These are phyloP conservation scores for Edolisoma coerulescens DNA, from an alignment of 2,113 vertebrate genomes.

Conservation along the genomic window DNA sequence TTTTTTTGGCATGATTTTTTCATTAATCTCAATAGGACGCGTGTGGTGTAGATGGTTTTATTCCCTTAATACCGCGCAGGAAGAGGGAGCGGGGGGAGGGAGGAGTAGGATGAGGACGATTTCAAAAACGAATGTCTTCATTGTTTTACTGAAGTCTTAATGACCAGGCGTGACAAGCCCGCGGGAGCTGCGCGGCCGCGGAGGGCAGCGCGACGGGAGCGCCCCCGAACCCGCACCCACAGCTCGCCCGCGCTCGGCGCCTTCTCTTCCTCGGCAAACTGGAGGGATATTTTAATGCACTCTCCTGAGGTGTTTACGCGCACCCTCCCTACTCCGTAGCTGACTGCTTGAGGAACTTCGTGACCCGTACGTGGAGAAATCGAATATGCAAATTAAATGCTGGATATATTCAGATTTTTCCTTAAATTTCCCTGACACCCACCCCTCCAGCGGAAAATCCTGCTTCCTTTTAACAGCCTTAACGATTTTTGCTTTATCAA, in stretches of 20 bases:
- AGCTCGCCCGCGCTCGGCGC: not conserved
- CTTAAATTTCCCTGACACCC: not conserved
- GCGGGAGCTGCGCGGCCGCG: not conserved
- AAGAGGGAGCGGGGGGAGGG: constrained; percentile 59
- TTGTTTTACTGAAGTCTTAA: constrained; percentile 86
- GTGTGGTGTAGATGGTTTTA: constrained; percentile 84
- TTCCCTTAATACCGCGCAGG: constrained; percentile 83
- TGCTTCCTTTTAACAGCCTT: not conserved
- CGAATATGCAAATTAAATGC: not conserved
- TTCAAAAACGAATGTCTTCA: constrained; percentile 83
- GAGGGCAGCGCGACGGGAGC: not conserved
- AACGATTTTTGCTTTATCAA: not conserved
- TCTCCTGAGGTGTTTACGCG: not conserved
- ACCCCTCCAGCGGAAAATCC: not conserved
- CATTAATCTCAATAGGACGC: constrained; percentile 93
- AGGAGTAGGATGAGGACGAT: not conserved
- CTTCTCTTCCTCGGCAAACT: not conserved
- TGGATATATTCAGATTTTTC: not conserved
- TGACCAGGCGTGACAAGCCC: constrained; percentile 77
- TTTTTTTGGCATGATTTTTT: constrained; percentile 82
- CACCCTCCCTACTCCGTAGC: not conserved
- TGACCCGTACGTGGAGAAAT: not conserved
- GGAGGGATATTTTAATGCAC: not conserved
- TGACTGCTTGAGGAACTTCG: not conserved
- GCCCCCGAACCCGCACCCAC: not conserved